Evolutionary conservation across 2,797 vertebrate species (phyloP).

Genomic region (Triplophysa yarkandensis): DNA sequence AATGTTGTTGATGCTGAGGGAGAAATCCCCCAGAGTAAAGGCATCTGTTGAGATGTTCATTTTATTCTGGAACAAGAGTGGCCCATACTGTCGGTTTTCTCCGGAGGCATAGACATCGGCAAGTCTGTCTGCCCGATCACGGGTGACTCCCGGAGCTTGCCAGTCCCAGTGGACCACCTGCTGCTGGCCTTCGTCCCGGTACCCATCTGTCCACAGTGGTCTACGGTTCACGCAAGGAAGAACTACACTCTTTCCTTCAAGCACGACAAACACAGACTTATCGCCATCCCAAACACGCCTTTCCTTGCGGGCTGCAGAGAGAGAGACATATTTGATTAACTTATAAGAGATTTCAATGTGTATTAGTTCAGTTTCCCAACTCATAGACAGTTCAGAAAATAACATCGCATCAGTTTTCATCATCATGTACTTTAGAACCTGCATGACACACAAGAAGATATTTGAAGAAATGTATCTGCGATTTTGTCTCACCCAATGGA

Average conservation of each 20-base stretch:
- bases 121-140: constrained; percentile 88
- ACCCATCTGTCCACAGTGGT: constrained; percentile 86
- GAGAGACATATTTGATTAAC: too few species aligned
- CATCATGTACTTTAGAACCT: too few species aligned
- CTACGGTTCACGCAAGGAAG: constrained; percentile 87
- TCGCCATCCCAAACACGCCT: constrained; percentile 87
- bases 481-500: too few species aligned
- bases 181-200: constrained; percentile 90
- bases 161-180: constrained; percentile 98
- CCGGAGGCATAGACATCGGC: constrained; percentile 93
- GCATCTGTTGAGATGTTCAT: constrained; percentile 83
- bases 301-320: constrained; percentile 75
- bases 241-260: constrained; percentile 77
- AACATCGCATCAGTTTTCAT: too few species aligned
- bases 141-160: constrained; percentile 88
- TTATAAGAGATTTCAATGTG: too few species aligned
- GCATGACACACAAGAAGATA: background rate
- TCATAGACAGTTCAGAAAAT: too few species aligned
- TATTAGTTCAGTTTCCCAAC: background rate
- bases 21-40: constrained; percentile 91
- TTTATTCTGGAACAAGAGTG: constrained; percentile 78
- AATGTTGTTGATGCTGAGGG: constrained; percentile 80
- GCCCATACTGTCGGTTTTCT: constrained; percentile 85
- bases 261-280: constrained; percentile 81
- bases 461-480: too few species aligned